Evolutionary conservation across 2,113 vertebrate species (phyloP).

Genomic region (Sylvicapra grimmia): DNA sequence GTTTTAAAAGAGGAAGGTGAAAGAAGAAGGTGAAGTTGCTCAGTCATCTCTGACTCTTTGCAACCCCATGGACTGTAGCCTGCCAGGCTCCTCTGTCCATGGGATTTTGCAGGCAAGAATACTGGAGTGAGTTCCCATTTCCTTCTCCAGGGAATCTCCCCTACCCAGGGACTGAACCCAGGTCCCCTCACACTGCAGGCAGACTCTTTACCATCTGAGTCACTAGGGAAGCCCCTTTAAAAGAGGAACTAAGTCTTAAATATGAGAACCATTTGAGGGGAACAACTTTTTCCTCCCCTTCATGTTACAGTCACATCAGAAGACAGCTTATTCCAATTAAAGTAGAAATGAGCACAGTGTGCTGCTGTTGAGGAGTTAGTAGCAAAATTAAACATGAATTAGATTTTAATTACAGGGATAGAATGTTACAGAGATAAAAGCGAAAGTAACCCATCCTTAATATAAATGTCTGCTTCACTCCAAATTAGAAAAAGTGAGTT

Average conservation of each 20-base stretch:
- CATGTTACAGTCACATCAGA: background rate
- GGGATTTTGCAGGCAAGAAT: background rate
- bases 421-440: background rate
- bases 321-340: background rate
- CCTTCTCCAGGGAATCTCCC: background rate
- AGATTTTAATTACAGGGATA: conserved; percentile 7
- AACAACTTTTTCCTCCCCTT: background rate
- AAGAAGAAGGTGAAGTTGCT: background rate
- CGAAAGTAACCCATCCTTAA: background rate
- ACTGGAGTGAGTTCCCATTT: background rate
- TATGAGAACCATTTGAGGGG: background rate
- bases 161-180: background rate
- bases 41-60: background rate
- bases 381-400: background rate
- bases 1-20: background rate
- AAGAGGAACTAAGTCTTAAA: background rate
- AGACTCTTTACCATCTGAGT: background rate
- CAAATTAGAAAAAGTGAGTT: background rate
- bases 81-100: background rate
- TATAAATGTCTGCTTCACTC: background rate
- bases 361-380: background rate
- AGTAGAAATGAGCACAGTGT: background rate
- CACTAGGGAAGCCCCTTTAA: background rate
- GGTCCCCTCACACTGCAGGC: background rate
- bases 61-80: background rate